Evolutionary conservation across 2,113 vertebrate genomes (phyloP), one percentile per base, ranked within the genome.

Genomic region (Prionailurus bengalensis): DNA sequence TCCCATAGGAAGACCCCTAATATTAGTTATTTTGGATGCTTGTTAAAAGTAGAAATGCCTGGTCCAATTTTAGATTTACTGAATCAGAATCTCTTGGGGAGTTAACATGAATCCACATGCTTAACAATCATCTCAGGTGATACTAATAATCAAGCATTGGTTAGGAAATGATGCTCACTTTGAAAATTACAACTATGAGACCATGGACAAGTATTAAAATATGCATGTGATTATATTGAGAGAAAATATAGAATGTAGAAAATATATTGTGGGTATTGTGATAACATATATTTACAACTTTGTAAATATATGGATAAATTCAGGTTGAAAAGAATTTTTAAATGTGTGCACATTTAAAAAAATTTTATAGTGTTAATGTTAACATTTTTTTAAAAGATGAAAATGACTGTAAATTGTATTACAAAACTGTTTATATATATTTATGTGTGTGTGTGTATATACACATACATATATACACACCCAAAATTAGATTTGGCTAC

Each of bases 111-210:
- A 80, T 66, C 79, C 74, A 45, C 51, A 63, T 83, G 45, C 71
- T 55, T 83, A 96, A 55, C 4, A 83, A 8, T 31, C 36, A 86
- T 66, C 11, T 73, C 58, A 88, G 36, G 25, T 74, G 12, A 83
- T 80, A 84, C 14, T 80, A 53, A 55, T 45, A 4, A 61, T 73
- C 33, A 89, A 89, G 36, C 16, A 74, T 14, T 61, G 82, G 16
- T 0, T 85, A n/a, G 17, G 12, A 94, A 89, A 85, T 76, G 2
- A 81, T 80, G 15, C 25, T 88, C 36, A 66, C 4, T 78, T 90
- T 89, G 61, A 92, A 97, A 76, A 82, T 42, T 31, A n/a, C n/a
- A 74, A 84, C 4, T 73, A 55, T 88, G n/a, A 95, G 10, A 68
- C 0, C 16, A 61, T 73, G 27, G 4, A 84, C 25, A 93, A 65